These are phyloP conservation scores for Ceriagrion tenellum DNA, from an alignment of 2,888 invertebrate genomes.

Conservation along the genomic window DNA sequence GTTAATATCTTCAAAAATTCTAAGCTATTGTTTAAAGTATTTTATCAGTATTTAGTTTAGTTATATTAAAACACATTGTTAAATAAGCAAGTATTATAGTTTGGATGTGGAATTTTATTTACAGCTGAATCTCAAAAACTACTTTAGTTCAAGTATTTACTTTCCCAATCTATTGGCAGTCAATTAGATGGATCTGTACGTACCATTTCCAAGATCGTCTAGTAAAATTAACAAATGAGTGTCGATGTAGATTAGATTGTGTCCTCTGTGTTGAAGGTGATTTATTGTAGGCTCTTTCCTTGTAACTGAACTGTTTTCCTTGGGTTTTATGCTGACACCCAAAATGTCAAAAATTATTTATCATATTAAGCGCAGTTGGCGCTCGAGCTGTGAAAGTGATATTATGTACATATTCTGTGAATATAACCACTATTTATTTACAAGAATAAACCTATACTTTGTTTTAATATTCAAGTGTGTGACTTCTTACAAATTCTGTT, in stretches of 20 bases:
- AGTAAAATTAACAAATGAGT: neutral
- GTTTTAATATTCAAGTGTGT: neutral
- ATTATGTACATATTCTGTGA: slow-evolving; percentile 50
- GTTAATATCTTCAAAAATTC: neutral
- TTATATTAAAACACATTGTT: neutral
- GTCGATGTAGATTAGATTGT: neutral
- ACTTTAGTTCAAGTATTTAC: neutral
- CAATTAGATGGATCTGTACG: neutral
- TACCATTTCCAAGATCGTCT: neutral
- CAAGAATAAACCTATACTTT: slow-evolving; percentile 2
- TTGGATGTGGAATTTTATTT: neutral
- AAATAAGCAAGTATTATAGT: neutral
- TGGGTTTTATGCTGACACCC: neutral
- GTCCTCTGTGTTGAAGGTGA: neutral
- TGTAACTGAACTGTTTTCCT: neutral
- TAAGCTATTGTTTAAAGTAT: neutral
- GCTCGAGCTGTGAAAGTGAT: slow-evolving; percentile 15
- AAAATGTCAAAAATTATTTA: neutral
- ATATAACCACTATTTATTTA: slow-evolving; percentile 49
- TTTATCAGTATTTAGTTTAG: neutral
- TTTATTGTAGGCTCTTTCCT: neutral
- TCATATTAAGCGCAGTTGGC: neutral
- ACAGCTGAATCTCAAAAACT: neutral
- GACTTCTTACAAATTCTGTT: neutral
- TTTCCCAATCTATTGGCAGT: neutral